phyloP scores from a whole-genome alignment of 2,888 invertebrate genomes.

The Lasioglossum marginatum region DNA sequence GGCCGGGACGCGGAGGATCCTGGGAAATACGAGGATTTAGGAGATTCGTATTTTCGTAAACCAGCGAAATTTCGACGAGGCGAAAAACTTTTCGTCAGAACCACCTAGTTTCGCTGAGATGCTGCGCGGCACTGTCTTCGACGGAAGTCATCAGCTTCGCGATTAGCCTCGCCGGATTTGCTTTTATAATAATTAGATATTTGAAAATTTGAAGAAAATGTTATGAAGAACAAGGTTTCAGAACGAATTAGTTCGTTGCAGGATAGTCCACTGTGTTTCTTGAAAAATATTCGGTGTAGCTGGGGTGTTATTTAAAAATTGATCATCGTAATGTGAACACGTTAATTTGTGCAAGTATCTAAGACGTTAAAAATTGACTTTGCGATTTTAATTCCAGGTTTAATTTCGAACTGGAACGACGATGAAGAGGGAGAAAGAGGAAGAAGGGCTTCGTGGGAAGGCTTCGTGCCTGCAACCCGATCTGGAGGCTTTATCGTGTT shows the following conservation, averaged over 20 bases:
- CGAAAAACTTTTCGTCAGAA: background rate
- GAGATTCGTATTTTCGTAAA: constrained; percentile 5
- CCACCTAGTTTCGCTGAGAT: background rate
- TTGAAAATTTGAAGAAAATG: background rate
- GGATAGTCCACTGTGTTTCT: background rate
- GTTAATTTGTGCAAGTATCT: background rate
- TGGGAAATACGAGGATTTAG: constrained; percentile 6
- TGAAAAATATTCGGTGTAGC: background rate
- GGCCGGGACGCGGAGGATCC: background rate
- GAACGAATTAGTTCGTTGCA: too few species aligned
- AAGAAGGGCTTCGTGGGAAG: background rate
- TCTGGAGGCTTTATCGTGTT: constrained; percentile 60
- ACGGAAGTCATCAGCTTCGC: background rate
- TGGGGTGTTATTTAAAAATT: background rate
- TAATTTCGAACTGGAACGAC: background rate
- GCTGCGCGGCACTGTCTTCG: background rate
- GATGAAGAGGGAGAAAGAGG: background rate
- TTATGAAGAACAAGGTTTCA: background rate
- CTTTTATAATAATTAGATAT: background rate
- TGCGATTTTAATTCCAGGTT: constrained; percentile 43
- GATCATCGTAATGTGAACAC: background rate
- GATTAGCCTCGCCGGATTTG: background rate
- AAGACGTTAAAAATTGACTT: background rate
- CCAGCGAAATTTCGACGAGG: background rate
- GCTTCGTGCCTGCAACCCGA: constrained; percentile 53